Percentiles rank a stretch among this genome's conserved stretches.
These are phyloP conservation scores for Chorisops tibialis DNA, from an alignment of 2,888 invertebrate species.

Conservation along the genomic window DNA sequence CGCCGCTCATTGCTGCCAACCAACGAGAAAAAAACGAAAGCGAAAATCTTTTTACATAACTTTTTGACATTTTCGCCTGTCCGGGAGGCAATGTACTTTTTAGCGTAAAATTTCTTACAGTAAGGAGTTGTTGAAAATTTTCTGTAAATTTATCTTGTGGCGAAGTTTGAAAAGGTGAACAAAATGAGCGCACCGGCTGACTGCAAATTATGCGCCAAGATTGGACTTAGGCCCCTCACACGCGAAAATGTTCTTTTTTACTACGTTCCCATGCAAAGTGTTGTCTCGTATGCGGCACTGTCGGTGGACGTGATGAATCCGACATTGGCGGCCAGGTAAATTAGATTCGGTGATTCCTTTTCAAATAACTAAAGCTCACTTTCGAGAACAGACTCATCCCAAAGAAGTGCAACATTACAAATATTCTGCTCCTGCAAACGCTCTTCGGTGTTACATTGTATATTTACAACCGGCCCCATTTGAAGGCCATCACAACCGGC, in stretches of 20 bases:
- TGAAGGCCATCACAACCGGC: slow-evolving; percentile 62
- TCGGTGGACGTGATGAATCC: slow-evolving; percentile 85
- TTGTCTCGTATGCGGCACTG: slow-evolving; percentile 72
- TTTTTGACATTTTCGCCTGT: slow-evolving; percentile 20
- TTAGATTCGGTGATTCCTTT: slow-evolving; percentile 28
- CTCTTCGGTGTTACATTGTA: slow-evolving; percentile 80
- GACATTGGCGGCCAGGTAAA: slow-evolving; percentile 66
- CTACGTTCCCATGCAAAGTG: slow-evolving; percentile 73
- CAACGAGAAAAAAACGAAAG: not conserved
- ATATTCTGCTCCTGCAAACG: slow-evolving; percentile 74
- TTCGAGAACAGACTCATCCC: slow-evolving; percentile 66
- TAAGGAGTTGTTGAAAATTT: not conserved
- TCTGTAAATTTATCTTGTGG: not conserved
- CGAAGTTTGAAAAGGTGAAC: not conserved
- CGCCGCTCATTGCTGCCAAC: slow-evolving; percentile 3
- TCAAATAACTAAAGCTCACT: not conserved
- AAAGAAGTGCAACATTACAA: slow-evolving; percentile 73
- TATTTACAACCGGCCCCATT: slow-evolving; percentile 75
- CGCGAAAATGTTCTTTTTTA: slow-evolving; percentile 69
- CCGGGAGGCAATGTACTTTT: slow-evolving; percentile 5
- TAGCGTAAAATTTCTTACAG: not conserved
- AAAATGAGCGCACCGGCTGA: slow-evolving; percentile 5
- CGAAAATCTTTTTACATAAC: slow-evolving; percentile 14
- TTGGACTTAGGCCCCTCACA: slow-evolving; percentile 64
- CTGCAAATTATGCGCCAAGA: slow-evolving; percentile 46